Evolutionary conservation across 2,888 invertebrate genomes (phyloP).

Genomic region (Bellardia bayeri): DNA sequence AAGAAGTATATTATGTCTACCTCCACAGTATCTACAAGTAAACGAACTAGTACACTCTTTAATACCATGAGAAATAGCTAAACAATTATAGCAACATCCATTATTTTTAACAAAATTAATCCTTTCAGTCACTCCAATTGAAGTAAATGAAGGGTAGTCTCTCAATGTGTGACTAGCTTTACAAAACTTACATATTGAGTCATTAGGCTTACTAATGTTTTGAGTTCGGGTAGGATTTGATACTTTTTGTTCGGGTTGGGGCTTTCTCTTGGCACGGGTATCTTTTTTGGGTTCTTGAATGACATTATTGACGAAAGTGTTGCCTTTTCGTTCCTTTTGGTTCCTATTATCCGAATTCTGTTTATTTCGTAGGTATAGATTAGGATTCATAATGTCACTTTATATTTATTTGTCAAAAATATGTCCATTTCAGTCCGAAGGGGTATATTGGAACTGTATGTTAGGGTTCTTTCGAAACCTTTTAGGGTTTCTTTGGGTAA

Average conservation of each 20-base stretch:
- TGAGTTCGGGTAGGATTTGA: no score
- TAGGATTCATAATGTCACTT: background rate
- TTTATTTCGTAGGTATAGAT: no score
- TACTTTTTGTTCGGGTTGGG: no score
- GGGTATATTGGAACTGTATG: background rate
- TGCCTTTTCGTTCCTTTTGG: background rate
- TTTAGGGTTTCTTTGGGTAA: background rate
- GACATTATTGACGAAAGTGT: background rate
- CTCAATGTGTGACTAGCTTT: background rate
- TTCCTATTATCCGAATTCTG: no score
- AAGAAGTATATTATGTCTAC: background rate
- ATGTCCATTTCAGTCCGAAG: conserved; percentile 3
- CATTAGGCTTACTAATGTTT: no score
- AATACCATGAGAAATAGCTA: background rate
- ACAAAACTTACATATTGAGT: no score
- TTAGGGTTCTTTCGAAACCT: background rate
- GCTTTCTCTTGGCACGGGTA: background rate
- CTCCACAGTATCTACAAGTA: background rate
- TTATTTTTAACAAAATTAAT: background rate
- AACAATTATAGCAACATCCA: background rate
- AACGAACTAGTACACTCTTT: background rate
- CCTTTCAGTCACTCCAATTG: background rate
- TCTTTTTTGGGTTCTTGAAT: background rate
- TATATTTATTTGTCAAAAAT: conserved; percentile 2
- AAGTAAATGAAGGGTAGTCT: background rate